Conservation (phyloP, 2,113 vertebrate genomes). For the Pica pica region DNA sequence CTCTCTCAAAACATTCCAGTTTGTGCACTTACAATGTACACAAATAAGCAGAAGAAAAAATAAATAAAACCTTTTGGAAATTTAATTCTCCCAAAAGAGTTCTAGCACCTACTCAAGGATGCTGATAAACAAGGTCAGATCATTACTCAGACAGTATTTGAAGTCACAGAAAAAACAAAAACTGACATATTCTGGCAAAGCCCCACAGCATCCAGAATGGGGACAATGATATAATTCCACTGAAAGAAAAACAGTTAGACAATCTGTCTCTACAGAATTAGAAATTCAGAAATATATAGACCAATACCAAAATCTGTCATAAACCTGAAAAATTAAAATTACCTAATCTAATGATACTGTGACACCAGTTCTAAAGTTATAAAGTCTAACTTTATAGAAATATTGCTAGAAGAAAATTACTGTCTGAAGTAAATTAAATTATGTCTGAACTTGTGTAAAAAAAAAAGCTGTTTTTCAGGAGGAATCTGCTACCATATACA, state of each 20-base stretch:
- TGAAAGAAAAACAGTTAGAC: background rate
- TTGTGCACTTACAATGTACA: background rate
- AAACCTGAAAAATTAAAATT: background rate
- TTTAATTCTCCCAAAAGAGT: background rate
- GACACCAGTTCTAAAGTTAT: background rate
- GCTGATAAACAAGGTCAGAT: background rate
- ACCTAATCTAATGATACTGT: background rate
- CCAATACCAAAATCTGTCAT: background rate
- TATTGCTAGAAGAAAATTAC: background rate
- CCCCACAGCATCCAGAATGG: background rate
- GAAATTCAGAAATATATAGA: background rate
- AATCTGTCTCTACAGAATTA: background rate
- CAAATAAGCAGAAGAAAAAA: background rate
- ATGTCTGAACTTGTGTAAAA: background rate
- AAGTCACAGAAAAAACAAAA: background rate
- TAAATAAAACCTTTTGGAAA: background rate
- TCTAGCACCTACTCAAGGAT: background rate
- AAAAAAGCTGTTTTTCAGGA: background rate
- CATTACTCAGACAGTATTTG: conserved; percentile 7
- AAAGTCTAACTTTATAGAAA: background rate
- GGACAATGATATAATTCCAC: background rate
- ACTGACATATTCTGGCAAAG: background rate
- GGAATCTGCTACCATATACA: background rate
- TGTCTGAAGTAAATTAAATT: background rate
- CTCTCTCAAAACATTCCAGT: background rate